Evolutionary conservation across 2,888 invertebrate genomes (phyloP).

Genomic region (Cosmopolites sordidus): DNA sequence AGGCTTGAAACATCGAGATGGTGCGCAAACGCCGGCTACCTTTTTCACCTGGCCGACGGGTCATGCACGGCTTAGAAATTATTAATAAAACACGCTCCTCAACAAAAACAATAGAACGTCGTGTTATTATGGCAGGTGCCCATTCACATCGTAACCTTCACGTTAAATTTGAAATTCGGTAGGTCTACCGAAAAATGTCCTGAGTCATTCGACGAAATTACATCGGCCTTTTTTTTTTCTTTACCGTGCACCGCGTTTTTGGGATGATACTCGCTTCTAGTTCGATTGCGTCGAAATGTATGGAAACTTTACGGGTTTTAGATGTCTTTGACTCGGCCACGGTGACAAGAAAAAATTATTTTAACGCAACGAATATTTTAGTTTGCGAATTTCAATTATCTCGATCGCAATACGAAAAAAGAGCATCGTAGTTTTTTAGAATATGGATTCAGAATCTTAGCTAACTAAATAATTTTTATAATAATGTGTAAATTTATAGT

Average conservation of each 20-base stretch:
- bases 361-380: no score
- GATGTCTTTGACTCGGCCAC: no score
- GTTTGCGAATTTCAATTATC: no score
- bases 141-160: constrained; percentile 12
- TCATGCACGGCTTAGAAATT: constrained; percentile 14
- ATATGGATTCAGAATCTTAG: no score
- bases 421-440: no score
- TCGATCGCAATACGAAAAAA: no score
- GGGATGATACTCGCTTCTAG: background rate
- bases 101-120: constrained; percentile 17
- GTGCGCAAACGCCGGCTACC: no score
- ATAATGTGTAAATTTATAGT: no score
- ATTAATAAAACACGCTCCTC: constrained; percentile 7
- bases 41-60: background rate
- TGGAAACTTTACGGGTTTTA: background rate
- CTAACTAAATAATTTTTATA: no score
- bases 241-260: background rate
- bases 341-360: no score
- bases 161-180: constrained; percentile 16
- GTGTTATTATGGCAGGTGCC: constrained; percentile 18
- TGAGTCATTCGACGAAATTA: constrained; percentile 18
- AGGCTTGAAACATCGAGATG: no score
- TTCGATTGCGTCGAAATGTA: background rate
- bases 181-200: constrained; percentile 11
- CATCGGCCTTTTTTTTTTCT: constrained; percentile 9